Conservation (phyloP, 2,888 invertebrate species). For the Drosophila fulvimacula region DNA sequence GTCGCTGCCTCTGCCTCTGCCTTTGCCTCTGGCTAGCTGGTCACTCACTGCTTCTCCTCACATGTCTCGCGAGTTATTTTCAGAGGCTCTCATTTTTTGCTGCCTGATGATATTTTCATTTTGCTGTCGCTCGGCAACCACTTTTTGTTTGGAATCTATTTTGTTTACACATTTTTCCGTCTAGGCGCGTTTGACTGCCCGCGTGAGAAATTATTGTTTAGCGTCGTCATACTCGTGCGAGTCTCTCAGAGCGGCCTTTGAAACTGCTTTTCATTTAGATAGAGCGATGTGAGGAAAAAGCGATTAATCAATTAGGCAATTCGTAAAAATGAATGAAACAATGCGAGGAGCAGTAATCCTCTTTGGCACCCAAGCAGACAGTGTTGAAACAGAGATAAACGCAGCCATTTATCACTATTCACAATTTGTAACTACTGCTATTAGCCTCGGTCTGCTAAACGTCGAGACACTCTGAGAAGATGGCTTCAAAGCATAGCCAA, state of each 20-base stretch:
- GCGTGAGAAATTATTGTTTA: constrained; percentile 56
- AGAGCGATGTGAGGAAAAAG: background rate
- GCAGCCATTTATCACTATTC: constrained; percentile 62
- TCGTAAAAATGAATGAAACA: background rate
- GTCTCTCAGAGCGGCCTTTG: background rate
- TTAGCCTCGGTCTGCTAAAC: constrained; percentile 7
- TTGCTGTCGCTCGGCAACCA: constrained; percentile 23
- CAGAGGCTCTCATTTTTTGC: constrained; percentile 27
- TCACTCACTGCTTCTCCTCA: constrained; percentile 22
- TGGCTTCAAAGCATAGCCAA: constrained; percentile 5
- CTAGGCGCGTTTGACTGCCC: constrained; percentile 26
- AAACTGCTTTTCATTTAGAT: background rate
- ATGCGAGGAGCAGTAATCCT: background rate
- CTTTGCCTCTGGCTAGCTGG: constrained; percentile 2
- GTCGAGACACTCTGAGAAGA: background rate
- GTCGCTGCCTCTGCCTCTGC: constrained; percentile 16
- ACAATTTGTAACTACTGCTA: constrained; percentile 48
- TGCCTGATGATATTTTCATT: constrained; percentile 49
- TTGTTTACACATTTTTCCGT: constrained; percentile 26
- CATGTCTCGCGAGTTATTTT: background rate
- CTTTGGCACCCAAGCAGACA: constrained; percentile 18
- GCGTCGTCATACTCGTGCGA: constrained; percentile 23
- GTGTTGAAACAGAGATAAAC: constrained; percentile 36
- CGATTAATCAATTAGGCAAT: constrained; percentile 9
- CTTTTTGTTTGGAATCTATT: constrained; percentile 52